Percentiles rank a stretch among this genome's conserved stretches.
Conservation (phyloP, 2,797 vertebrate species). For the Limosa lapponica region DNA sequence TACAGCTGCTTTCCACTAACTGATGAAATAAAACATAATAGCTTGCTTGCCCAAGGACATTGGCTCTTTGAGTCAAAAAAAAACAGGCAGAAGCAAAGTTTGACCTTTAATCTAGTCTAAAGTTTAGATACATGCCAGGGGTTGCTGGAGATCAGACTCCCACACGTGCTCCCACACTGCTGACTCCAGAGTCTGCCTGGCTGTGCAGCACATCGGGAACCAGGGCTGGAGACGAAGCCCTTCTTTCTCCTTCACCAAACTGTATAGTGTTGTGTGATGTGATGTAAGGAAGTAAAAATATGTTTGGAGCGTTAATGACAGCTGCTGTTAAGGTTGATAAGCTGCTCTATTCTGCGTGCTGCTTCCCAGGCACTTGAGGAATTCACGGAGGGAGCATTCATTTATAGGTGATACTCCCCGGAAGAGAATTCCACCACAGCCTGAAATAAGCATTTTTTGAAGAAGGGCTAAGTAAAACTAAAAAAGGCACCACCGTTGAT, state of each 20-base stretch:
- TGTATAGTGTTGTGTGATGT: neutral
- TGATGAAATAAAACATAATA: conserved; percentile 29
- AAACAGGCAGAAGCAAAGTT: neutral
- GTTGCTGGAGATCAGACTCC: neutral
- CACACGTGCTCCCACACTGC: fast-evolving
- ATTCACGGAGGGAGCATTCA: fast-evolving
- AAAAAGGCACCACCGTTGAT: neutral
- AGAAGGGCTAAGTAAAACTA: conserved; percentile 14
- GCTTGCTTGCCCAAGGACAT: neutral
- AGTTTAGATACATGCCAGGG: neutral
- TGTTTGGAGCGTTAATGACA: fast-evolving
- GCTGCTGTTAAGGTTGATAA: neutral
- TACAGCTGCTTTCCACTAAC: conserved; percentile 53
- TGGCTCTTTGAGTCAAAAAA: neutral
- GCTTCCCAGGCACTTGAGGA: neutral
- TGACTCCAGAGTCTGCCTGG: fast-evolving
- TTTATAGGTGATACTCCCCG: neutral
- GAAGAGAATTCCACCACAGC: neutral
- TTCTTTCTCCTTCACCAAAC: neutral
- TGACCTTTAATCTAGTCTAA: conserved; percentile 27
- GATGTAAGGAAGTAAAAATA: neutral
- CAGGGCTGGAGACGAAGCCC: neutral
- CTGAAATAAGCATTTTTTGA: conserved; percentile 23
- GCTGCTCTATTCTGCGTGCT: neutral
- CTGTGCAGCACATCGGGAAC: neutral